Percentiles rank a stretch among this genome's conserved stretches.
phyloP scores from a whole-genome alignment of 2,113 vertebrate species.

The Parus major region DNA sequence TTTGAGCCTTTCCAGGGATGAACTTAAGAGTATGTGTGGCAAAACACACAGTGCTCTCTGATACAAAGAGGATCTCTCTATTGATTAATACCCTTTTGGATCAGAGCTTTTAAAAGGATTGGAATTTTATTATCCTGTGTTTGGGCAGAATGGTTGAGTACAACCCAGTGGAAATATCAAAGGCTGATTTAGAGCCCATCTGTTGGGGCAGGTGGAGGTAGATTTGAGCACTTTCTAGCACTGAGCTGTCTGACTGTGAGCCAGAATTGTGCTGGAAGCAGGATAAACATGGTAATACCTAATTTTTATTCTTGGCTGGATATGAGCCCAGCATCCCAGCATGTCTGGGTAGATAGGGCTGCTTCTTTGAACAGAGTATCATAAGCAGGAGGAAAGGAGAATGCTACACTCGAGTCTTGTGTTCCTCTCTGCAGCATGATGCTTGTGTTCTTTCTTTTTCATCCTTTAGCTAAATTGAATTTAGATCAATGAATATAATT shows the following conservation, averaged over 20 bases:
- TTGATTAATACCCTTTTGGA: background rate
- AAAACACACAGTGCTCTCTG: background rate
- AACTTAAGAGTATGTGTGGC: background rate
- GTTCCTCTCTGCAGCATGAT: background rate
- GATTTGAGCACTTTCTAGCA: background rate
- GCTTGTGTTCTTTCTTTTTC: background rate
- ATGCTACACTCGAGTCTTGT: background rate
- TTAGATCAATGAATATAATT: background rate
- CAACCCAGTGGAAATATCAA: background rate
- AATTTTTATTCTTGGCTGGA: background rate
- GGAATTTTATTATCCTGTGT: rapidly evolving
- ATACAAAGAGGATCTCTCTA: background rate
- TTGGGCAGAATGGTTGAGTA: background rate
- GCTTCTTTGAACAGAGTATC: background rate
- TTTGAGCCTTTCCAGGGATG: background rate
- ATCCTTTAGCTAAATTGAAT: background rate
- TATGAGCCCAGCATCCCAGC: background rate
- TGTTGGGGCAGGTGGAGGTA: background rate
- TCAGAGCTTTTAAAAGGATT: background rate
- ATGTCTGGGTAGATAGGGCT: background rate
- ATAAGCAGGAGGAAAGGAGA: background rate
- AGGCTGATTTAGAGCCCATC: background rate
- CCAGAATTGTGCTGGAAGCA: background rate
- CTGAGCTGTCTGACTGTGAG: background rate
- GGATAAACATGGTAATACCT: background rate